Conservation (phyloP, 2,888 invertebrate species). For the Galerucella pusilla region DNA sequence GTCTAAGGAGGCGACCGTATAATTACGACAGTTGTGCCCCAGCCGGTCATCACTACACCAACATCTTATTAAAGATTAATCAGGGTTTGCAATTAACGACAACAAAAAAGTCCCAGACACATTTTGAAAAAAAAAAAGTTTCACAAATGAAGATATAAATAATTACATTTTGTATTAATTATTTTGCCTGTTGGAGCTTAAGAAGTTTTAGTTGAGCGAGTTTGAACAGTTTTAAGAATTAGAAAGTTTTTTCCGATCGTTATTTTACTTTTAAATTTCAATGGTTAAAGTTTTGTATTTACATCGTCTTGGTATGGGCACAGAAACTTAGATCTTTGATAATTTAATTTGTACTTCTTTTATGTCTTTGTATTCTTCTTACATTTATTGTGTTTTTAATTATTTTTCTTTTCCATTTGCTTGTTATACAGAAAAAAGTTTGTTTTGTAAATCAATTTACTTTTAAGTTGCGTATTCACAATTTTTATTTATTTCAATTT, state of each 20-base stretch:
- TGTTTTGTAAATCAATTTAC: too few relatives aligned
- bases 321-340: not conserved
- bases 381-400: too few relatives aligned
- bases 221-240: constrained; percentile 23
- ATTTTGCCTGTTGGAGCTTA: constrained; percentile 24
- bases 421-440: too few relatives aligned
- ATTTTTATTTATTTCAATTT: too few relatives aligned
- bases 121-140: constrained; percentile 25
- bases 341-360: not conserved
- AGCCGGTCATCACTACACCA: constrained; percentile 57
- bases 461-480: too few relatives aligned
- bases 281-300: not conserved
- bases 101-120: constrained; percentile 47
- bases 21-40: constrained; percentile 61
- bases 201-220: constrained; percentile 3
- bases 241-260: constrained; percentile 37
- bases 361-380: too few relatives aligned
- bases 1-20: constrained; percentile 54
- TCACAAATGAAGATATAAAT: constrained; percentile 39
- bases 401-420: too few relatives aligned
- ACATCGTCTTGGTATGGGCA: not conserved
- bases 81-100: constrained; percentile 59
- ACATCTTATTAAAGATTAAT: constrained; percentile 62
- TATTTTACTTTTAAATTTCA: constrained; percentile 3
- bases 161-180: constrained; percentile 41